A percentile compares a stretch with the other conserved stretches of the same genome.
These are phyloP conservation scores for Brevipalpus yothersi DNA, from an alignment of 1,140 invertebrate genomes.

Conservation along the genomic window DNA sequence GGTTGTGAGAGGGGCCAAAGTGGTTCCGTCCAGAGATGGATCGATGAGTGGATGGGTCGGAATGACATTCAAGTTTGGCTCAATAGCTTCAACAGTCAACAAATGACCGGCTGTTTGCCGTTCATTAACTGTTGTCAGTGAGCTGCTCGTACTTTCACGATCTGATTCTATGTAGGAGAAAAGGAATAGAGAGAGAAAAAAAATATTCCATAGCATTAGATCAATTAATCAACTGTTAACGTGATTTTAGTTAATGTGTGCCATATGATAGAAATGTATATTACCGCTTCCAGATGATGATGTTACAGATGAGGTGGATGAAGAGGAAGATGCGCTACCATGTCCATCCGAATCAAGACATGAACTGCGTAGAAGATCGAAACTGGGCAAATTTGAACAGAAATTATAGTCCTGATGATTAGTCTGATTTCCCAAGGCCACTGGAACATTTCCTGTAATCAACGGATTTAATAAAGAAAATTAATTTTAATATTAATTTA, in stretches of 20 bases:
- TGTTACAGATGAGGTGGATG: too few species aligned
- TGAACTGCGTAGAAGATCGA: conserved; percentile 8
- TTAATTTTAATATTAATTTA: too few species aligned
- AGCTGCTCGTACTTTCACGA: conserved; percentile 12
- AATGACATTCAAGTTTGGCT: background rate
- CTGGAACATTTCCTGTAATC: background rate
- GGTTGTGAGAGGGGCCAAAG: background rate
- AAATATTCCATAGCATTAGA: conserved; percentile 3
- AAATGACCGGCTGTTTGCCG: background rate
- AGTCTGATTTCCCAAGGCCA: background rate
- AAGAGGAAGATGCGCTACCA: conserved; percentile 7
- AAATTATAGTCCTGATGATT: conserved; percentile 3
- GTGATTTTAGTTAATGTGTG: too few species aligned
- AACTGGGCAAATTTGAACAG: conserved; percentile 3
- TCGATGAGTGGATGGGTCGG: background rate
- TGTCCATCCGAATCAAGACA: conserved; percentile 7
- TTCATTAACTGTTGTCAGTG: conserved; percentile 10
- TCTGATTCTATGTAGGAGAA: conserved; percentile 10
- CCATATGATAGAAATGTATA: background rate
- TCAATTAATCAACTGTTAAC: too few species aligned
- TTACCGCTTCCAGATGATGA: conserved; percentile 2
- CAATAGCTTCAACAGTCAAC: background rate
- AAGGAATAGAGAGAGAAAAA: background rate
- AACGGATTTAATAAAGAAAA: background rate
- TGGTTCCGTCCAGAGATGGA: background rate